Conservation (phyloP, 2,888 invertebrate genomes). For the Aricia artaxerxes region DNA sequence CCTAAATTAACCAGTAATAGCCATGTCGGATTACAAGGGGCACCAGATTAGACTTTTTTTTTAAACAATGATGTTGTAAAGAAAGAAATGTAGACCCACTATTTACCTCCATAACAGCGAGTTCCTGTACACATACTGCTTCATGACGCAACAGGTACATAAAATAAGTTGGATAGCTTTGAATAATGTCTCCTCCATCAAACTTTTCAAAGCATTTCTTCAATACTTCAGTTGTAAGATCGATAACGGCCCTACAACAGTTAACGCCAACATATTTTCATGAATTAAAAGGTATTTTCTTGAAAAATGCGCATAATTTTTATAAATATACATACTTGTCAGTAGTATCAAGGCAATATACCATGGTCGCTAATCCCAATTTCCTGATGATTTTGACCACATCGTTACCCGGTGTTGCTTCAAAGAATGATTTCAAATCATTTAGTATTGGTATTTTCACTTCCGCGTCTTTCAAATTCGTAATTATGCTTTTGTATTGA, state of each 20-base stretch:
- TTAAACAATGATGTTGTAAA: background rate
- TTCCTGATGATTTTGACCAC: constrained; percentile 53
- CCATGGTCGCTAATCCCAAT: constrained; percentile 80
- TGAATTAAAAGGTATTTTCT: background rate
- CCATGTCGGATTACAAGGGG: too few relatives aligned
- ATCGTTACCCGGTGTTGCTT: constrained; percentile 56
- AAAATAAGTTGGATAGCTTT: constrained; percentile 80
- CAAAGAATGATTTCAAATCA: constrained; percentile 63
- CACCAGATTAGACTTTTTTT: too few relatives aligned
- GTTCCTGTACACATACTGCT: constrained; percentile 80
- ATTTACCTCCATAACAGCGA: constrained; percentile 81
- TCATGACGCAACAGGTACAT: constrained; percentile 83
- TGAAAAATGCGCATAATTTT: constrained; percentile 10
- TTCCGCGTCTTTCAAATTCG: constrained; percentile 58
- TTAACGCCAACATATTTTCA: background rate
- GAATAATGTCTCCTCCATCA: constrained; percentile 80
- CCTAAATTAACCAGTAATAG: too few relatives aligned
- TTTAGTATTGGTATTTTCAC: constrained; percentile 56
- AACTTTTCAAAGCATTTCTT: constrained; percentile 83
- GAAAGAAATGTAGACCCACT: too few relatives aligned
- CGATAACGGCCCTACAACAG: constrained; percentile 76
- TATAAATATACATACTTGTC: constrained; percentile 53
- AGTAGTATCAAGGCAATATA: constrained; percentile 82
- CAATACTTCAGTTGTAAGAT: constrained; percentile 83
- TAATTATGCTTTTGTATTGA: constrained; percentile 54